Base-by-base conservation (phyloP, 2,888 invertebrate genomes). In the Meteorus cinctellus region DNA sequence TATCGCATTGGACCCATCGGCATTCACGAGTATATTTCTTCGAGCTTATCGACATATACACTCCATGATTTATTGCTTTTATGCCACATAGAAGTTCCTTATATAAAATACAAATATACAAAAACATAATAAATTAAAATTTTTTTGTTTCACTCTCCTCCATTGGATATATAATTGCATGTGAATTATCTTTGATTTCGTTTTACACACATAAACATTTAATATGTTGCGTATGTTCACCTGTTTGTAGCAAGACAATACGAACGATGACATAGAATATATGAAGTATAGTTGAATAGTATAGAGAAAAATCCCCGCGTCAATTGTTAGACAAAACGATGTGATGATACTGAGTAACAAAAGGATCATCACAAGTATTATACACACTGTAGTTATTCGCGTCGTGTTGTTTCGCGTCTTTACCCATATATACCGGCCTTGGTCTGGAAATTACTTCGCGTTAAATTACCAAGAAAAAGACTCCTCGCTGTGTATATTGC, bases 11-110 rank as follows among this genome's bases (percentile, higher is more conserved):
- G 51, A 62, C 71, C 78, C 76, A 74, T 74, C 67, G 69, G 78
- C 77, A 69, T 78, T 77, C 73, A 77, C 77, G 78, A 75, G 72
- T 76, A 72, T 77, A 72, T 79, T 66, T 60, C 63, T 72, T 72
- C 19, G 19, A 19, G 59, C 27, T 68, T 51, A 48, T 68, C 55
- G 68, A 31, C 48, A 68, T 51, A 29, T 41, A 19, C 31, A 31
- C 19, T 68, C 4, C 31, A 68, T 68, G 45, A 51, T 51, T 68
- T 41, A 27, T 67, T 55, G 55, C 55, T n/a, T 55, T 34, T 63
- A 63, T 45, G 5, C 10, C 19, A 6, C 36, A 66, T 45, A 66
- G 41, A 34, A 66, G 24, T 41, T 41, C 27, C 41, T 66, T 66
- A 24, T 41, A 36, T 66, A 41, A 41, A 41, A 41, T 66, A 41